Evolutionary conservation across 2,113 vertebrate species (phyloP), one percentile per base, ranked within the genome.

Genomic region (Anser cygnoides): DNA sequence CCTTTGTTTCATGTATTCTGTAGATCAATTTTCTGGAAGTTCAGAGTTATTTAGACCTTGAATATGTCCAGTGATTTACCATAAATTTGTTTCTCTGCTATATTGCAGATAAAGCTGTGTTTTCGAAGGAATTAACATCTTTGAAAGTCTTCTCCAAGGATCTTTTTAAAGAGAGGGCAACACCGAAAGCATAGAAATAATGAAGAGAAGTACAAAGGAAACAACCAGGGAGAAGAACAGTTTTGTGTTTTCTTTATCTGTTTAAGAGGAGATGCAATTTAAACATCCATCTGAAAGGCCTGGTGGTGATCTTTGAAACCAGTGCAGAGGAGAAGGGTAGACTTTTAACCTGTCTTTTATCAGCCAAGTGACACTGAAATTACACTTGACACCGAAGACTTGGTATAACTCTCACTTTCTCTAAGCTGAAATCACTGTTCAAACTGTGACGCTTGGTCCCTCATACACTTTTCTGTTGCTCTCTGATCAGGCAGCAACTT

Each of bases 221-320:
- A 55, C 1, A 0, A 28, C 9, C 4, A 3, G n/a, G 1, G 7
- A 80, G 29, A 90, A 86, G 61, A 18, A 65, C 2, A 58, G 6
- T 29, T 88, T 44, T 10, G 23, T 7, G 7, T 77, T 82, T 83
- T 59, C 58, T 58, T 28, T 28, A 62, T 43, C 67, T 20, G 7
- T 66, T 93, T 9, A 70, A 77, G 37, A 8, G 31, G n/a, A 91
- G n/a, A 33, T 54, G 21, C 41, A 75, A 39, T 75, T 35, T 7
- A 54, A 10, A 59, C 2, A 57, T 50, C 9, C 23, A 37, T 31
- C 44, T 86, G 43, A 84, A 86, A 71, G 13, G 37, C 20, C 26
- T 68, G 22, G 31, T 20, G 11, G 26, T 74, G 43, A 77, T 37
- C 68, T 89, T 11, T 3, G 1, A 67, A 92, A 74, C 61, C 43